Conservation (phyloP, 2,888 invertebrate genomes). For the Mylabris sibirica region DNA sequence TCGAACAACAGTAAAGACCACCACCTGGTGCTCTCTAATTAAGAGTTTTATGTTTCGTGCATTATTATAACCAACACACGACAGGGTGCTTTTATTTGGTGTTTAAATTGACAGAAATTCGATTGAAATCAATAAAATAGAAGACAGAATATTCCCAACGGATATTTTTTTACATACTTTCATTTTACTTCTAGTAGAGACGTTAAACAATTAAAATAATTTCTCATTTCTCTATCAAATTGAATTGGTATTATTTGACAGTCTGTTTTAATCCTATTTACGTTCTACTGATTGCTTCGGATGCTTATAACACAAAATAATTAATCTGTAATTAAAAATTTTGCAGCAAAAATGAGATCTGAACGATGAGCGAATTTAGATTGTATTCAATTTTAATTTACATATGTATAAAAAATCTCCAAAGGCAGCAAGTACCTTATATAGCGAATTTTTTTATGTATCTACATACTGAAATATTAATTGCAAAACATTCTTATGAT, state of each 20-base stretch:
- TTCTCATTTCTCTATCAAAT: background rate
- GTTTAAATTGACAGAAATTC: background rate
- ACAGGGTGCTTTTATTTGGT: background rate
- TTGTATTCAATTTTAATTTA: background rate
- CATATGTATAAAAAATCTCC: background rate
- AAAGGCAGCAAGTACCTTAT: too few species aligned
- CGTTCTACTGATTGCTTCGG: background rate
- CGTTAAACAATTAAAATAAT: background rate
- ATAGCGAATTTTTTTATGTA: too few species aligned
- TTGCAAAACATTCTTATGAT: too few species aligned
- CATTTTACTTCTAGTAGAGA: too few species aligned
- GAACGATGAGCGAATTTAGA: background rate
- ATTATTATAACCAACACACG: background rate
- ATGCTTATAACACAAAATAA: background rate
- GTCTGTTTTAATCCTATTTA: background rate
- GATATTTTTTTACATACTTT: too few species aligned
- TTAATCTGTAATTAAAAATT: conserved; percentile 3
- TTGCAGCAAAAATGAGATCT: background rate
- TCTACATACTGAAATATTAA: too few species aligned
- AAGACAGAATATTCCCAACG: too few species aligned
- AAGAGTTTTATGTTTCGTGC: background rate
- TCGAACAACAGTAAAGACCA: background rate
- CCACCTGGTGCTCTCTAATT: background rate
- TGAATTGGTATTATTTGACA: background rate
- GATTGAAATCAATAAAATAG: too few species aligned